phyloP scores from a whole-genome alignment of 64 coral and sea anemone genomes.

The Catalaphyllia jardinei region DNA sequence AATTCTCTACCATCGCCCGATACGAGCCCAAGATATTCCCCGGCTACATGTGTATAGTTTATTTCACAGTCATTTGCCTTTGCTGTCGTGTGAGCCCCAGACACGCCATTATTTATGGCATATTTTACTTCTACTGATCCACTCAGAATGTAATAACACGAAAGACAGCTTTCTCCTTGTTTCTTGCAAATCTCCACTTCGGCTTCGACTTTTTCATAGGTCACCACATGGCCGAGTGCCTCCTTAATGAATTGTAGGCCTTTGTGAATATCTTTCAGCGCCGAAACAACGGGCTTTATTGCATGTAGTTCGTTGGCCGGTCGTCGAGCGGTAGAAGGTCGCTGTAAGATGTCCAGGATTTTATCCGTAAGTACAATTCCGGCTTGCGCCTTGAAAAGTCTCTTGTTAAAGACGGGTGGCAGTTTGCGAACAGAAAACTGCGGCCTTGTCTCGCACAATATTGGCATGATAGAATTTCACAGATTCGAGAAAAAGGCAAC shows the following conservation, averaged over 20 bases:
- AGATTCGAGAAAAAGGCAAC: not conserved
- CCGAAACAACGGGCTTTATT: conserved; percentile 85
- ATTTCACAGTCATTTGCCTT: conserved; percentile 41
- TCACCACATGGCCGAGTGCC: conserved; percentile 69
- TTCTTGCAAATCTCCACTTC: conserved; percentile 74
- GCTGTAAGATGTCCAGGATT: conserved; percentile 60
- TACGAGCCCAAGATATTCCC: conserved; percentile 89
- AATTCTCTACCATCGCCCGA: conserved; percentile 87
- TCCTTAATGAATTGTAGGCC: conserved; percentile 85
- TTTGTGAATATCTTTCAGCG: conserved; percentile 90
- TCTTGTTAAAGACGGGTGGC: conserved; percentile 94
- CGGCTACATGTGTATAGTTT: conserved; percentile 88
- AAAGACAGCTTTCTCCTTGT: conserved; percentile 63
- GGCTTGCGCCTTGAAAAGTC: conserved; percentile 90
- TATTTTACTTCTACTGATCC: conserved; percentile 90
- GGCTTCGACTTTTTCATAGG: conserved; percentile 76
- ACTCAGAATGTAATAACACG: conserved; percentile 92
- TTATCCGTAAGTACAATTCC: conserved; percentile 85
- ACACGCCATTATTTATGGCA: conserved; percentile 49
- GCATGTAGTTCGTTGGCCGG: conserved; percentile 59
- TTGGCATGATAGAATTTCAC: not conserved
- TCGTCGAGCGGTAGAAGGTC: conserved; percentile 36
- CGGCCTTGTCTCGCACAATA: not conserved
- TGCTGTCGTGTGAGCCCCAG: not conserved
- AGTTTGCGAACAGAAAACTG: conserved; percentile 22